Percentiles rank a stretch among this genome's conserved stretches.
Conservation (phyloP, 2,797 vertebrate species). For the Myripristis jacobus region DNA sequence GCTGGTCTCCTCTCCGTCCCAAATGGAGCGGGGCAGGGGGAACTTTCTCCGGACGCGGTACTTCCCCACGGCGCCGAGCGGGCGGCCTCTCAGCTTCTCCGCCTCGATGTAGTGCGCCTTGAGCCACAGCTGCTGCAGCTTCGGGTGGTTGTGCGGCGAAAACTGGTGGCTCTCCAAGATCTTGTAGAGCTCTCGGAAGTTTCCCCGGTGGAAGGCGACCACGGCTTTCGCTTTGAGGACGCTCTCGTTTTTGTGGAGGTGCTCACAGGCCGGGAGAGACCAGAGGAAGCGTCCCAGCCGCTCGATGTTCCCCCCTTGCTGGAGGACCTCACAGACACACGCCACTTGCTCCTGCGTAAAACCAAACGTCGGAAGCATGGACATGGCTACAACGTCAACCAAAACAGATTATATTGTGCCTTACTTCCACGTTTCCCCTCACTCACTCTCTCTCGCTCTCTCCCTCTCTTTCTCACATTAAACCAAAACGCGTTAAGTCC, state of each 20-base stretch:
- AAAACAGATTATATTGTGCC: constrained; percentile 65
- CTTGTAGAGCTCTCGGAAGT: constrained; percentile 96
- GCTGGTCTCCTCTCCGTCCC: constrained; percentile 96
- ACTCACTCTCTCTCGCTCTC: no score
- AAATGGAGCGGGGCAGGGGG: constrained; percentile 93
- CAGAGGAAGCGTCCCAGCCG: constrained; percentile 95
- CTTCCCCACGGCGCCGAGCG: constrained; percentile 94
- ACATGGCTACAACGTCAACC: constrained; percentile 88
- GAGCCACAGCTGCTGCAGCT: constrained; percentile 95
- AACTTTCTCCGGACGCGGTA: constrained; percentile 96
- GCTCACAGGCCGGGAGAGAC: constrained; percentile 97
- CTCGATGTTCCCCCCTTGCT: constrained; percentile 97
- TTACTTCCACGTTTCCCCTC: constrained; percentile 74
- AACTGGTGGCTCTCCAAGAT: constrained; percentile 96
- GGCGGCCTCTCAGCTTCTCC: constrained; percentile 92
- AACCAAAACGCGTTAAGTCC: constrained; percentile 76
- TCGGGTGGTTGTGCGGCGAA: constrained; percentile 94
- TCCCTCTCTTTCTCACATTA: constrained; percentile 69
- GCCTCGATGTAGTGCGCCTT: constrained; percentile 96
- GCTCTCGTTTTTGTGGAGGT: constrained; percentile 97
- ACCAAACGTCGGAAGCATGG: constrained; percentile 98
- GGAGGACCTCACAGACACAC: constrained; percentile 96
- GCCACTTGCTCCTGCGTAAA: constrained; percentile 99
- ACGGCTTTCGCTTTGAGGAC: constrained; percentile 97
- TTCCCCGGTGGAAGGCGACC: constrained; percentile 94